phyloP scores from a whole-genome alignment of 1,140 invertebrate genomes.

The Portunus trituberculatus region DNA sequence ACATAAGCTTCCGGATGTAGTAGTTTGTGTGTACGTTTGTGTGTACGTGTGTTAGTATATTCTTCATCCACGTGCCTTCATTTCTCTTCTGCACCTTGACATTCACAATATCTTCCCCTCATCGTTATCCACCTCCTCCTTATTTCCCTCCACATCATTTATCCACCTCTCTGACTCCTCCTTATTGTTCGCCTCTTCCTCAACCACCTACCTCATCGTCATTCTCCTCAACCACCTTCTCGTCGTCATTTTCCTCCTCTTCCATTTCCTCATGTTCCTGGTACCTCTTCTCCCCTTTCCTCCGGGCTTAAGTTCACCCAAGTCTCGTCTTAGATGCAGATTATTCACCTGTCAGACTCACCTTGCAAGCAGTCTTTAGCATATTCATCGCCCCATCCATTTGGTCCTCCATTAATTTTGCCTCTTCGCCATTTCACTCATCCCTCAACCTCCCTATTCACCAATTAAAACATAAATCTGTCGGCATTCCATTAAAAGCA shows the following conservation, averaged over 20 bases:
- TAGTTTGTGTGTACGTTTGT: slow-evolving; percentile 27
- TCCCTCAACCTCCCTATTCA: slow-evolving; percentile 10
- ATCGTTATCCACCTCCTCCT: no score
- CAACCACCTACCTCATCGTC: no score
- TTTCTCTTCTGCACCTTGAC: no score
- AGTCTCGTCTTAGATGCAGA: slow-evolving; percentile 10
- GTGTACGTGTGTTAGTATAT: neutral
- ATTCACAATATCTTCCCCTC: no score
- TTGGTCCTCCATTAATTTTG: neutral
- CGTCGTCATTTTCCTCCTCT: neutral
- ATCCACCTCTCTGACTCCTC: no score
- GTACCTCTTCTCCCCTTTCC: neutral
- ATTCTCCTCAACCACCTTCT: no score
- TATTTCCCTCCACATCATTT: no score
- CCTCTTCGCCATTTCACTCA: slow-evolving; percentile 20
- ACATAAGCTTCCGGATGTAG: neutral
- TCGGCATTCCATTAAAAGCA: neutral
- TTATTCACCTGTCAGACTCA: slow-evolving; percentile 11
- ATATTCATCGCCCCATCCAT: slow-evolving; percentile 12
- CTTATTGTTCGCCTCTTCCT: no score
- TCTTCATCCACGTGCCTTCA: no score
- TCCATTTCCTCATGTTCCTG: no score
- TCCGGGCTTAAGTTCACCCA: neutral
- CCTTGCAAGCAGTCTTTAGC: neutral
- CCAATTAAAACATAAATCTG: slow-evolving; percentile 24